Base-by-base conservation (phyloP, 2,888 invertebrate genomes). In the Nemoura dubitans region DNA sequence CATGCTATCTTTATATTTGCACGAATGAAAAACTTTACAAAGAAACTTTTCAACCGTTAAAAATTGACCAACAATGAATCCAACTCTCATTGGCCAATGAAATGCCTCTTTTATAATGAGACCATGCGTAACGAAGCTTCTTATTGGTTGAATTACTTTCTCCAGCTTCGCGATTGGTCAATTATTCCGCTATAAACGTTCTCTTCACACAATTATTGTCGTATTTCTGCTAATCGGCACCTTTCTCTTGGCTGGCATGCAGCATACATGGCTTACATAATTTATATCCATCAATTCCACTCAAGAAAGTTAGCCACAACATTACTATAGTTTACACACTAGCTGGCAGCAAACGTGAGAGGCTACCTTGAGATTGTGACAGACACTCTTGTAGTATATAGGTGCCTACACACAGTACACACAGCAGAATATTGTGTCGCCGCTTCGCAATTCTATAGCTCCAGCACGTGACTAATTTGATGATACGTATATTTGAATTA, bases 111-210 rank as follows among this genome's bases (percentile, higher is more conserved):
- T 42, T 84, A 27, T 84, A 84, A 84, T 76, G 59, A 84, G 26
- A 84, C 28, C 59, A 84, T 84, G 84, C 59, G 84, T 84, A 59
- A 84, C 43, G 59, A 43, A 10, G n/a, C 14, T 16, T 28, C 29
- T 84, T 26, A 84, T 84, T 84, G 84, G 84, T 27, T 25, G 59
- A 84, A 43, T 25, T 76, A 84, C 84, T 84, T 84, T 84, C 84
- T 76, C 84, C 84, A 26, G 14, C 59, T 1, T 76, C 27, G 28
- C 76, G 84, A 59, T 84, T 84, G 84, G 84, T 84, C 84, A 84
- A 76, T 84, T 43, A 84, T 84, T 59, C 84, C 27, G 3, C 43
- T 26, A 76, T 83, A 83, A 83, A 28, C 36, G 83, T 83, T 83
- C 28, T n/a, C 81, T 81, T 81, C 81, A n/a, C 81, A 30, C 30